Base-by-base conservation (phyloP, 1,140 invertebrate species). In the Ptiloglossa arizonensis region DNA sequence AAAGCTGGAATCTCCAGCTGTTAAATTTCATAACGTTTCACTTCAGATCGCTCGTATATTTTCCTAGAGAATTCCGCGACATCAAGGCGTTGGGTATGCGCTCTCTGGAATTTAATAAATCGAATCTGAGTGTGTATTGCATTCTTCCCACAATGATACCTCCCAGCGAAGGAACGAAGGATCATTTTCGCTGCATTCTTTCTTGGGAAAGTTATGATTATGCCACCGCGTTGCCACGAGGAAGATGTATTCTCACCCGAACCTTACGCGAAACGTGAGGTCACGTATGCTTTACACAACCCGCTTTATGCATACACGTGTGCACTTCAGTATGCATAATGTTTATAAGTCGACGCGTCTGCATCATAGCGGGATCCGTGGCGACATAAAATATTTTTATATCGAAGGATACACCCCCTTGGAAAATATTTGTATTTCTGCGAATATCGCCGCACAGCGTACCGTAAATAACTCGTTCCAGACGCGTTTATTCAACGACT, bases 301-400 rank as follows among this genome's bases (percentile, higher is more conserved):
- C n/a, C n/a, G 2, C 1, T 2, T 1, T 5, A 4, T 0, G 5
- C 22, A 60, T 24, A 57, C 32, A 17, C 64, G 50, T 68, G 41
- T 27, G 22, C 56, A 38, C 2, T 66, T 59, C 60, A 22, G 50
- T 64, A 74, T 66, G 60, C 76, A 74, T 74, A 57, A 79, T 64
- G 70, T 79, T 79, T 74, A 79, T 79, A 79, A 74, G 76, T 62
- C n/a, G 35, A 38, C 38, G 57, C 35, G 24, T 60, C 32, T 44
- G 41, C 41, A 22, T 32, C 50, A 71, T 29, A 9, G 38, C 48
- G 19, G 27, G 46, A 77, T 62, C 48, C 57, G 15, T n/a, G 41
- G 50, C 38, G 68, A 57, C 70, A 64, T 72, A 73, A 78, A 78
- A 72, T 78, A 78, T 56, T 78, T 78, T 78, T 73, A 78, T 72